Base-by-base conservation (phyloP, 2,888 invertebrate genomes). In the Trichacis sp. region DNA sequence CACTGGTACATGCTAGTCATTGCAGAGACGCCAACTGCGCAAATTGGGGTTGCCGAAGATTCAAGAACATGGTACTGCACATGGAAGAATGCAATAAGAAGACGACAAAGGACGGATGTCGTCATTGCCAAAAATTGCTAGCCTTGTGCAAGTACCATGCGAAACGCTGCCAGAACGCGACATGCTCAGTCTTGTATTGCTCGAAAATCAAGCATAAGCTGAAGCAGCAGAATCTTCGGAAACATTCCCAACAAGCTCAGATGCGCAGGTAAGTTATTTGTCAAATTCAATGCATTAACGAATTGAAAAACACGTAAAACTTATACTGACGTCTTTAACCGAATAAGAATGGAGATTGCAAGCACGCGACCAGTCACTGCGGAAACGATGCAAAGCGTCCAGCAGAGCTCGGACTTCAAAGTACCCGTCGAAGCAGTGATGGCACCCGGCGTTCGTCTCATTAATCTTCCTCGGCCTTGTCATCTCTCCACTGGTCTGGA, bases 81-180 rank as follows among this genome's bases (percentile, higher is more conserved):
- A 97, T 98, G 17, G 97, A 96, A 88, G 90, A 92, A 76, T 99
- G 99, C 89, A 97, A 97, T 85, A 88, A 95, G 69, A 96, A 96
- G 87, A 96, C 93, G 70, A n/a, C n/a, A n/a, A 96, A 96, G 83
- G 96, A 97, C 76, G 97, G 95, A 70, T 99, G 99, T 85, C 96
- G 97, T 0, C 97, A 98, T 73, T 99, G 99, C 89, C 99, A 99
- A 86, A 99, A 99, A 85, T 91, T 99, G 51, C 97, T 98, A 80
- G 98, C 98, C 30, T 87, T 99, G 67, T 99, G 99, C 85, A 98
- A 97, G 85, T 98, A 98, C 86, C 99, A 99, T 85, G 98, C 99
- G 47, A 99, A 98, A 86, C 97, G 97, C 87, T 99, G 99, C 87
- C 90, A 93, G 86, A 96, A 96, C 86, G 92, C 92, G 68, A 97